Percentiles rank a stretch among this genome's conserved stretches.
phyloP scores from a whole-genome alignment of 2,113 vertebrate genomes.

The Chloropsis hardwickii region DNA sequence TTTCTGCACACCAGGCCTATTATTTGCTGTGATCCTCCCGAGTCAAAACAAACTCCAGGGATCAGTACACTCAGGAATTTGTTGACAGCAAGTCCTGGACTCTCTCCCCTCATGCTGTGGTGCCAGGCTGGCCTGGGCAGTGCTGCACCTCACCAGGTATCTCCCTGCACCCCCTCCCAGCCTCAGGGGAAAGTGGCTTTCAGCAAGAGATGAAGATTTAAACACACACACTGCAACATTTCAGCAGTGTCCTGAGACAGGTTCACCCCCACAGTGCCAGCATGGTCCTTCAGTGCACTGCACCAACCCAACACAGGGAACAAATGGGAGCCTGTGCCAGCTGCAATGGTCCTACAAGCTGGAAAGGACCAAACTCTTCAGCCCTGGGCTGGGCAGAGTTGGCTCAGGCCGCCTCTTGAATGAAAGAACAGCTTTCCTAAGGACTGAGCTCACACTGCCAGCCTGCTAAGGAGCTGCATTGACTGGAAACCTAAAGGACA shows the following conservation, averaged over 20 bases:
- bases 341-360: background rate
- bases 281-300: background rate
- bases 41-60: background rate
- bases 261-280: background rate
- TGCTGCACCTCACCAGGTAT: background rate
- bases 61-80: background rate
- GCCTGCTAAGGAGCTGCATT: conserved; percentile 1
- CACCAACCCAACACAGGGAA: background rate
- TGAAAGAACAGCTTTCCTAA: conserved; percentile 26
- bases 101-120: fast-evolving
- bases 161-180: background rate
- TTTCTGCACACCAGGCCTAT: background rate
- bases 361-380: background rate
- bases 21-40: background rate
- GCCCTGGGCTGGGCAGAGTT: background rate
- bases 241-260: background rate
- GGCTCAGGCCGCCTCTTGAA: background rate
- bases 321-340: background rate
- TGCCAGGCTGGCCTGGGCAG: background rate
- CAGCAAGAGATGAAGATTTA: fast-evolving
- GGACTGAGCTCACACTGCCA: background rate
- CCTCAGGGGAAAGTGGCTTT: background rate
- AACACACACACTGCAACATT: background rate
- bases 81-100: background rate
- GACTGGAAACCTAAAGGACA: conserved; percentile 19